Evolutionary conservation across 2,797 vertebrate species (phyloP).

Genomic region (Falco peregrinus): DNA sequence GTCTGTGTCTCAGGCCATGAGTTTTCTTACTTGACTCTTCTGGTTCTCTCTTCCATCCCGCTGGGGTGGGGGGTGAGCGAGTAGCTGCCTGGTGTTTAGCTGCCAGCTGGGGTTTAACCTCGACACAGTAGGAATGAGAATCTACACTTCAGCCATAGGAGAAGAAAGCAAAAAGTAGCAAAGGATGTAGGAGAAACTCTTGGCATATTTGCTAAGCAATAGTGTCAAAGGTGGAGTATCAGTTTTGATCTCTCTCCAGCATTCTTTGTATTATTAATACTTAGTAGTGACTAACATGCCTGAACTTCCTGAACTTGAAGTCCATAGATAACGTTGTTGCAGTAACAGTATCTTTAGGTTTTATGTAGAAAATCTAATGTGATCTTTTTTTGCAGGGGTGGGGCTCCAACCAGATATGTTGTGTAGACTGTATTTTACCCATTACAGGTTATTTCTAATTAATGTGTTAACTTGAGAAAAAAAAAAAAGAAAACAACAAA

Average conservation of each 20-base stretch:
- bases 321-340: neutral
- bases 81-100: too few species aligned
- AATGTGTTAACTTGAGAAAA: neutral
- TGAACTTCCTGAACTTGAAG: neutral
- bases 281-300: neutral
- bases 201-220: neutral
- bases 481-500: neutral
- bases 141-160: neutral
- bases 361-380: neutral
- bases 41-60: too few species aligned
- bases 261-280: neutral
- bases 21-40: too few species aligned
- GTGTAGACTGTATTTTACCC: neutral
- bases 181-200: neutral
- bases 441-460: neutral
- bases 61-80: too few species aligned
- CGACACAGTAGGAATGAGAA: neutral
- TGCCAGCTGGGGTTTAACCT: too few species aligned
- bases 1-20: too few species aligned
- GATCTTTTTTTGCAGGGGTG: neutral
- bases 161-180: neutral
- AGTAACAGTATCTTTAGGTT: neutral
- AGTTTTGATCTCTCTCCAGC: neutral
- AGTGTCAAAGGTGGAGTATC: neutral
- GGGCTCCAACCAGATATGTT: neutral